A percentile compares a stretch with the other conserved stretches of the same genome.
Conservation (phyloP, 2,797 vertebrate species). For the Cottoperca gobio region DNA sequence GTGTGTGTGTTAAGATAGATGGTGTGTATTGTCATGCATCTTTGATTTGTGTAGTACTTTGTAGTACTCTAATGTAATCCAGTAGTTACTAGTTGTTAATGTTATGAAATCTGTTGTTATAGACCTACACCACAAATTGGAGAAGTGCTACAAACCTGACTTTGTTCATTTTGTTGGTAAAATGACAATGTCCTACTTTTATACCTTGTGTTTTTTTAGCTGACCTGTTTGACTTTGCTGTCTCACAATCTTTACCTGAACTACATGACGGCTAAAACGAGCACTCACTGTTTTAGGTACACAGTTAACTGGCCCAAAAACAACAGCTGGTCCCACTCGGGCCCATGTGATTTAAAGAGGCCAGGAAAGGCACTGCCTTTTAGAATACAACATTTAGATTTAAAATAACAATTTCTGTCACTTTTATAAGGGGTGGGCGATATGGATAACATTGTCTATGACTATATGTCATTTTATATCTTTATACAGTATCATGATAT, state of each 20-base stretch:
- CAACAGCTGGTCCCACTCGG: conserved; percentile 5
- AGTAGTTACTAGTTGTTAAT: neutral
- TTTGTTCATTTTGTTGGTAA: neutral
- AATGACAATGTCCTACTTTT: neutral
- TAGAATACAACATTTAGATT: neutral
- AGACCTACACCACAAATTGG: neutral
- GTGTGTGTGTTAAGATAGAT: neutral
- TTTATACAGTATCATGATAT: neutral
- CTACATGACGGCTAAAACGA: neutral
- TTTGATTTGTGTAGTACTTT: neutral
- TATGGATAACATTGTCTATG: neutral
- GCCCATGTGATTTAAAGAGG: neutral
- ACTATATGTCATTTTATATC: neutral
- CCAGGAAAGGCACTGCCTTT: neutral
- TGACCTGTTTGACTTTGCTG: neutral
- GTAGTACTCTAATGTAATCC: neutral
- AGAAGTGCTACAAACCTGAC: neutral
- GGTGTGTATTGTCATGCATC: neutral
- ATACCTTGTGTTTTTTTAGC: neutral
- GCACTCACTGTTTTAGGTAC: neutral
- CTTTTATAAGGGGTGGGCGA: neutral
- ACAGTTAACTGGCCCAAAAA: neutral
- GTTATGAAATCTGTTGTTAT: neutral
- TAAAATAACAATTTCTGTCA: neutral
- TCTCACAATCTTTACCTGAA: neutral